Evolutionary conservation across 2,797 vertebrate species (phyloP), one percentile per base, ranked within the genome.

Genomic region (Xerus rutilus): DNA sequence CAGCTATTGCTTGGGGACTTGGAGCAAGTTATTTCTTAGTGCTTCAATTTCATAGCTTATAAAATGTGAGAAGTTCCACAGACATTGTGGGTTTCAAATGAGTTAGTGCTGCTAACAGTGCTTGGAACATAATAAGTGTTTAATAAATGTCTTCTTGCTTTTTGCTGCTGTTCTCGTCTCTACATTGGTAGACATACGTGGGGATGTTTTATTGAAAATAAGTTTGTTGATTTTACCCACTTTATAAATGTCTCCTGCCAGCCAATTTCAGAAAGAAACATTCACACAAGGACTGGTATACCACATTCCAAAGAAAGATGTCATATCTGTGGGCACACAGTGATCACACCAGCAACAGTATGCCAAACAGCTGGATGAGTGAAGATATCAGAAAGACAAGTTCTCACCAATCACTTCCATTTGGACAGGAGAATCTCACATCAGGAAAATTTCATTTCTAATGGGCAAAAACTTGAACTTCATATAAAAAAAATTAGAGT

Each of bases 361-460:
- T 45, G 32, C 54, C 73, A 77, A 93, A 72, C 20, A 85, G 67
- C 20, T 45, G 9, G 7, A n/a, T 39, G 39, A 83, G n/a, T 30
- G 74, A 39, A 87, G 28, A 70, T 7, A 15, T 20, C 14, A 82
- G 39, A 82, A 85, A 35, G 12, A 49, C 85, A 94, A 30, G 43
- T 47, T 84, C 83, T 45, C 45, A 57, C 30, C 86, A 47, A 54
- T 78, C 13, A 13, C 69, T 91, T 90, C 43, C 49, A 84, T 67
- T 35, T 84, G 20, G 35, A 94, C 21, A 92, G 35, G 39, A 85
- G 49, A 15, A 52, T 72, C 7, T 94, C 30, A 49, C 23, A 32
- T 67, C 6, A 70, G 65, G 72, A 90, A 94, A 73, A 67, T 83
- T 57, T 83, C 62, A 87, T 49, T 81, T 92, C 72, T 39, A 52